Percentiles rank a stretch among this genome's conserved stretches.
Evolutionary conservation across 2,888 invertebrate species (phyloP).

Genomic region (Serripes groenlandicus): DNA sequence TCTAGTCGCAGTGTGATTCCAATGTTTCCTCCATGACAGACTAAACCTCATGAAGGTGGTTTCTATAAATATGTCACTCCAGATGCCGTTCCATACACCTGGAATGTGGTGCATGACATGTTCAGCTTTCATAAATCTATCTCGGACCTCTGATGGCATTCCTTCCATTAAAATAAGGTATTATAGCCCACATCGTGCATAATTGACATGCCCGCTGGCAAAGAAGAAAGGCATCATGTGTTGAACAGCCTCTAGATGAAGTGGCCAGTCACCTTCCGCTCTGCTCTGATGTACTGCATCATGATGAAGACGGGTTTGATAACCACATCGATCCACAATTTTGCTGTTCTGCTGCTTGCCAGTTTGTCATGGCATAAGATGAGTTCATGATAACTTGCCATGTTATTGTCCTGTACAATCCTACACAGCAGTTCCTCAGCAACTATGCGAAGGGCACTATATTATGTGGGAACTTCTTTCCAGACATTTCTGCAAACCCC

Average conservation of each 20-base stretch:
- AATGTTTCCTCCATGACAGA: conserved; percentile 72
- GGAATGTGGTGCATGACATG: conserved; percentile 67
- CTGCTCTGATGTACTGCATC: conserved; percentile 61
- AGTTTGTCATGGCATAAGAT: conserved; percentile 40
- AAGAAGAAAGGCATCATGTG: conserved; percentile 70
- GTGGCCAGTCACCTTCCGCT: conserved; percentile 66
- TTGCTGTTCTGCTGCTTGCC: conserved; percentile 13
- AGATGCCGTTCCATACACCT: conserved; percentile 71
- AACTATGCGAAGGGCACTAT: conserved; percentile 42
- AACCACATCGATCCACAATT: conserved; percentile 61
- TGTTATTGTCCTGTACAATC: background rate
- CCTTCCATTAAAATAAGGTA: conserved; percentile 64
- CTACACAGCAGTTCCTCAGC: conserved; percentile 36
- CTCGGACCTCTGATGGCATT: conserved; percentile 45
- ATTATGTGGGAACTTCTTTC: conserved; percentile 63
- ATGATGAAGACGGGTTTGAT: conserved; percentile 69
- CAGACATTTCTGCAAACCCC: conserved; percentile 66
- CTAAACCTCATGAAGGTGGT: conserved; percentile 74
- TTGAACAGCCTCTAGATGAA: conserved; percentile 62
- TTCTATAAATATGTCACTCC: conserved; percentile 71
- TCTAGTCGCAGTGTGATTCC: conserved; percentile 69
- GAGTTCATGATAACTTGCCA: conserved; percentile 29
- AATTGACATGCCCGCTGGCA: conserved; percentile 65
- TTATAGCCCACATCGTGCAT: conserved; percentile 66
- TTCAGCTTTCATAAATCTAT: conserved; percentile 55